These are phyloP conservation scores for Crossaster papposus DNA, from an alignment of 53 echinoderm and acorn worm genomes.

Conservation along the genomic window DNA sequence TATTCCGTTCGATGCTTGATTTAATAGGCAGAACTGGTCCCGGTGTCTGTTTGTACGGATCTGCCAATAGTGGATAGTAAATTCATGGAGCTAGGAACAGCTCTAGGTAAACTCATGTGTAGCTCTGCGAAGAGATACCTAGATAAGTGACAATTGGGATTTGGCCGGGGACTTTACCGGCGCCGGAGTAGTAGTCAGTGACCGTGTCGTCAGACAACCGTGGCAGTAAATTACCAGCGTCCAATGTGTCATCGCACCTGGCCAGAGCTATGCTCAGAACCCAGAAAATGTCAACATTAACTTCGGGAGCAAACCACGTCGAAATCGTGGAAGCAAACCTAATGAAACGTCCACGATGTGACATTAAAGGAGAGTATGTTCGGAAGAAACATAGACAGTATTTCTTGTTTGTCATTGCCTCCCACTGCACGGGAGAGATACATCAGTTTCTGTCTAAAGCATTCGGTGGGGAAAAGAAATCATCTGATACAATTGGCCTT, in stretches of 20 bases:
- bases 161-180: neutral
- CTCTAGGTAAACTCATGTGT: too few species aligned
- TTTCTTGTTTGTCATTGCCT: neutral
- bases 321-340: neutral
- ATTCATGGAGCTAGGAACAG: too few species aligned
- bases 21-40: neutral
- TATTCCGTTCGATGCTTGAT: slow-evolving; percentile 11
- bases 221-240: neutral
- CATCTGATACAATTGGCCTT: too few species aligned
- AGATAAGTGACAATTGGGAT: neutral
- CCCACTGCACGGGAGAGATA: too few species aligned
- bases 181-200: slow-evolving; percentile 1
- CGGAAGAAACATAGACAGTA: neutral
- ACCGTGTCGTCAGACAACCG: neutral
- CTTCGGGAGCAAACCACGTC: neutral
- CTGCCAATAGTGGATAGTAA: neutral
- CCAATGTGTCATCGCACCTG: slow-evolving; percentile 5
- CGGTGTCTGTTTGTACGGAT: neutral
- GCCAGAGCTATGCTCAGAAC: neutral
- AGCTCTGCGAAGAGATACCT: neutral
- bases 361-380: neutral
- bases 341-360: neutral
- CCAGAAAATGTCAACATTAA: slow-evolving; percentile 7
- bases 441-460: too few species aligned
- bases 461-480: too few species aligned